Conservation (phyloP, 2,113 vertebrate species). For the Sturnus vulgaris region DNA sequence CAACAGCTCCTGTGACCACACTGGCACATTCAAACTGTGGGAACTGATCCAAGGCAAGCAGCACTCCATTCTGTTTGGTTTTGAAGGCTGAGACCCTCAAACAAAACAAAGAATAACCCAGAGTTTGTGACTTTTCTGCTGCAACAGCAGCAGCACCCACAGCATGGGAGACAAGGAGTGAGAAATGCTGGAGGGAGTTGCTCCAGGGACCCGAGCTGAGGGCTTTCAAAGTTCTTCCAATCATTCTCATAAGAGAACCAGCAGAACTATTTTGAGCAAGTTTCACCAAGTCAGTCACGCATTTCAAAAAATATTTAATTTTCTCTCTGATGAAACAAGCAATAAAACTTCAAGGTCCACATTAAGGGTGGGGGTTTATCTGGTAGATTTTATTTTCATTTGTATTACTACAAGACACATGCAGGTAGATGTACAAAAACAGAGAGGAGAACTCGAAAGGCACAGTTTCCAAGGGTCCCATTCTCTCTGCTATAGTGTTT, state of each 20-base stretch:
- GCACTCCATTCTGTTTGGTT: background rate
- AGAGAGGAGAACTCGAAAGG: background rate
- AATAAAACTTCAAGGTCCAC: background rate
- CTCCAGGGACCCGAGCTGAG: fast-evolving
- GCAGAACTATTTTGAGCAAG: background rate
- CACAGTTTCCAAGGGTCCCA: fast-evolving
- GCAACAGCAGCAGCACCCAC: fast-evolving
- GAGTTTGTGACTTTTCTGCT: background rate
- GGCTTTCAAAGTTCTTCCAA: background rate
- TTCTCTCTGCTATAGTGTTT: background rate
- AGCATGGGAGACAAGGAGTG: fast-evolving
- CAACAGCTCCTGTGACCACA: background rate
- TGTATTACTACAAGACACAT: fast-evolving
- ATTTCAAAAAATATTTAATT: background rate
- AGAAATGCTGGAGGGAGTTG: background rate
- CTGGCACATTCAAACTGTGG: fast-evolving
- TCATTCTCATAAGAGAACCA: fast-evolving
- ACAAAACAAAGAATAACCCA: background rate
- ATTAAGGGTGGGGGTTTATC: background rate
- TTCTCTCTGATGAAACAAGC: background rate
- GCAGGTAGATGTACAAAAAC: background rate
- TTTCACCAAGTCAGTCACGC: background rate
- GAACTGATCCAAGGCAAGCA: background rate
- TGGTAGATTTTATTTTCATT: background rate
- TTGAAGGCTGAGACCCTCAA: background rate